Base-by-base conservation (phyloP, 2,888 invertebrate genomes). In the Cynaeus angustus region DNA sequence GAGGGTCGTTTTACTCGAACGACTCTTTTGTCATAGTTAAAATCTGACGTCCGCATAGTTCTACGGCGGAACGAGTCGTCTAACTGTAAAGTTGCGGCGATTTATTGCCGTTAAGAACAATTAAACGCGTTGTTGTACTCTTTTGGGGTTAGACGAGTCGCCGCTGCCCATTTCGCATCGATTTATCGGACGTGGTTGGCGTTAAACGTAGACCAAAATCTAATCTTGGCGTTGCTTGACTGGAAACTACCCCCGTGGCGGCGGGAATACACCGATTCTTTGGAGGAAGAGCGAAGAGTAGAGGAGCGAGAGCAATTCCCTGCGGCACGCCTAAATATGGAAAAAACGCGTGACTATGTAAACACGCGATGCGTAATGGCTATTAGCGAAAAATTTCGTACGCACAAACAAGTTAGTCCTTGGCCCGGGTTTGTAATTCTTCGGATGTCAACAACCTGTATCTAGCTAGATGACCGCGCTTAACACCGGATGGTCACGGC, bases 381-480 rank as follows among this genome's bases (percentile, higher is more conserved):
- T 9, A 37, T 16, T 12, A 33, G 12, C 55, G 65, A 45, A 33
- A 65, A 55, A 53, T 65, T 4, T 14, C n/a, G 41, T 30, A 50
- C 50, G 50, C 50, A 48, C 48, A 50, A 50, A 53, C 43, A 28
- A 12, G 21, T 43, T 16, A 43, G 65, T 53, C 66, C 66, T 66
- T 66, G 66, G 66, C 58, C 61, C 61, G 59, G 61, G 52, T 38
- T 46, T 16, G 45, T 37, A 37, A 48, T 48, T 61, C 61, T 61
- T 52, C 33, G 38, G 61, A 61, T 68, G 67, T 68, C 67, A 68
- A 68, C 67, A 61, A 61, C 67, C 67, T 52, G 61, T 52, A 68
- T 68, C 67, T 68, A 53, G 67, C 61, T 61, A 53, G 67, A 68
- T 61, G 61, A 68, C 67, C 67, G 67, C 61, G 50, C 66, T 56